A percentile compares a stretch with the other conserved stretches of the same genome.
Evolutionary conservation across 2,888 invertebrate genomes (phyloP).

Genomic region (Elysia crispata): DNA sequence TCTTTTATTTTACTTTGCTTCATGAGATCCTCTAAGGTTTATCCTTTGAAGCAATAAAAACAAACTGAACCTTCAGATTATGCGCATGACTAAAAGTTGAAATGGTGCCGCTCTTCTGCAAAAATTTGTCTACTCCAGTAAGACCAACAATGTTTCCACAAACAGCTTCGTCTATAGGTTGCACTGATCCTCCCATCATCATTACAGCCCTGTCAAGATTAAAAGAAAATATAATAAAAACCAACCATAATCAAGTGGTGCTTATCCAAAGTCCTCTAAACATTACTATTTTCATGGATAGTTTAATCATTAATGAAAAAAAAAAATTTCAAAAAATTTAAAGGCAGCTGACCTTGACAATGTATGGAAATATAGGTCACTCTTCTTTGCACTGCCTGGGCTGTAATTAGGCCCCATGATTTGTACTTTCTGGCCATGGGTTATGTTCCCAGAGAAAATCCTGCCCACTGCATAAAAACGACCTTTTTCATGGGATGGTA

Average conservation of each 20-base stretch:
- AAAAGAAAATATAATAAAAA: too few species aligned
- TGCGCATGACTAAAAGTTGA: slow-evolving; percentile 99
- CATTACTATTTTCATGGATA: too few species aligned
- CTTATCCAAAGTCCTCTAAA: too few species aligned
- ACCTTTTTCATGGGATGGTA: slow-evolving; percentile 99
- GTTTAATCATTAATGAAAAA: too few species aligned
- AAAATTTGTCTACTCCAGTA: slow-evolving; percentile 99
- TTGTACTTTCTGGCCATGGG: slow-evolving; percentile 84
- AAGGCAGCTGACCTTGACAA: slow-evolving; percentile 85
- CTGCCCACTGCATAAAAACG: slow-evolving; percentile 99
- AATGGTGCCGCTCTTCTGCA: slow-evolving; percentile 99
- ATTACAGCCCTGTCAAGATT: slow-evolving; percentile 87
- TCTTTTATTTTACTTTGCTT: too few species aligned
- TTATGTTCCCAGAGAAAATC: slow-evolving; percentile 96
- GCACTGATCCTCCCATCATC: slow-evolving; percentile 99
- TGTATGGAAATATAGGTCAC: slow-evolving; percentile 98
- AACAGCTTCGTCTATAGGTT: slow-evolving; percentile 99
- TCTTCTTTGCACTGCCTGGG: slow-evolving; percentile 92
- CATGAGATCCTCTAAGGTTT: too few species aligned
- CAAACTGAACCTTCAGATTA: slow-evolving; percentile 86
- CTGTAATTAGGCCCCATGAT: slow-evolving; percentile 99
- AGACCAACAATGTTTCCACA: slow-evolving; percentile 99
- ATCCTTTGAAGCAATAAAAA: too few species aligned
- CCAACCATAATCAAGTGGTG: too few species aligned
- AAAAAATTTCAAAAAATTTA: too few species aligned